Evolutionary conservation across 2,888 invertebrate species (phyloP).

Genomic region (Cosmia trapezina): DNA sequence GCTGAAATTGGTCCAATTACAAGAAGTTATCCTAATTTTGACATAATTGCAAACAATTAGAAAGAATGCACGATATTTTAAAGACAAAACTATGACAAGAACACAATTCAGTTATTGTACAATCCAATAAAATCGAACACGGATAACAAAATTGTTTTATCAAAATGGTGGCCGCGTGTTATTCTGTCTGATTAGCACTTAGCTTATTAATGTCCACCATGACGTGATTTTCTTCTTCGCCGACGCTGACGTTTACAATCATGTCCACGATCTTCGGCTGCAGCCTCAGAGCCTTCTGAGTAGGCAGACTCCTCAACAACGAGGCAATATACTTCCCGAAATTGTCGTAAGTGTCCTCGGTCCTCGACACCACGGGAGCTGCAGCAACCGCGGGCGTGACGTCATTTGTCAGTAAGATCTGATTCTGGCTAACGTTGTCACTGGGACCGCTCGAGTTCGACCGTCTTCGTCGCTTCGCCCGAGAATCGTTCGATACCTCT

Average conservation of each 20-base stretch:
- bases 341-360: conserved; percentile 70
- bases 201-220: conserved; percentile 18
- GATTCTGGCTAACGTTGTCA: conserved; percentile 19
- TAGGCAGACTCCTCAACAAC: conserved; percentile 70
- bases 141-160: background rate
- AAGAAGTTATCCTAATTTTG: background rate
- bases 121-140: conserved; percentile 7
- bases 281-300: conserved; percentile 66
- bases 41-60: background rate
- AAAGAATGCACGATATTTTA: background rate
- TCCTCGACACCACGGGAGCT: background rate
- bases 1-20: conserved; percentile 32
- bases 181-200: conserved; percentile 30
- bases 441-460: conserved; percentile 30
- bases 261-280: conserved; percentile 71
- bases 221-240: conserved; percentile 10
- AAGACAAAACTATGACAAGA: background rate
- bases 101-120: background rate
- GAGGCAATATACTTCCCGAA: conserved; percentile 77
- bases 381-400: background rate
- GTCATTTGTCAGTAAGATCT: conserved; percentile 19
- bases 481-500: conserved; percentile 38
- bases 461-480: conserved; percentile 27
- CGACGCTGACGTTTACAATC: conserved; percentile 50
- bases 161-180: conserved; percentile 10